Conservation (phyloP, 2,888 invertebrate species). For the Drosophila quasianomalipes region DNA sequence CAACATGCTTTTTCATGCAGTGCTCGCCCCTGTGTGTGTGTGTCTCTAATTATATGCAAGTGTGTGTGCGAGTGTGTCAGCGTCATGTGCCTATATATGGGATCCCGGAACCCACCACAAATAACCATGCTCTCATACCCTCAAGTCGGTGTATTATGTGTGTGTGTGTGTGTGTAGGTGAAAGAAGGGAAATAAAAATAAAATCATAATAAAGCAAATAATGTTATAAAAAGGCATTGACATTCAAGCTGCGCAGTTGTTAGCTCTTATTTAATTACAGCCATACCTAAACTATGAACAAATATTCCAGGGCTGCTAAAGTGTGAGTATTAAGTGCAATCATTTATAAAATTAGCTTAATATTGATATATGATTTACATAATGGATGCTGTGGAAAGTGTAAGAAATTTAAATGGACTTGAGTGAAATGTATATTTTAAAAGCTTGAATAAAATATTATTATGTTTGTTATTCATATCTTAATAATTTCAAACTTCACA, state of each 20-base stretch:
- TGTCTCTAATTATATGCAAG: constrained; percentile 60
- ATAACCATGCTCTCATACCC: constrained; percentile 12
- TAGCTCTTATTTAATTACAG: constrained; percentile 29
- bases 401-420: not conserved
- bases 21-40: constrained; percentile 32
- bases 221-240: constrained; percentile 47
- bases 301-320: constrained; percentile 27
- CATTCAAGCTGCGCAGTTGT: constrained; percentile 48
- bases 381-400: not conserved
- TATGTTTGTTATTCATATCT: not conserved
- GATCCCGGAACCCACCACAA: constrained; percentile 32
- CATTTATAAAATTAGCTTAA: not conserved
- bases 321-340: not conserved
- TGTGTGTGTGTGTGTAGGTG: not conserved
- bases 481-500: not conserved
- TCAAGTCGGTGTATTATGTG: constrained; percentile 18
- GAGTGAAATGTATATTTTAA: not conserved
- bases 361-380: constrained; percentile 2
- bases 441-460: not conserved
- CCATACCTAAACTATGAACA: constrained; percentile 10
- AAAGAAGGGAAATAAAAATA: not conserved
- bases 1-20: constrained; percentile 40
- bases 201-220: constrained; percentile 41
- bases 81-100: not conserved
- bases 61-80: constrained; percentile 11